These are phyloP conservation scores for Xenopus tropicalis DNA, from an alignment of 2,113 vertebrate genomes.

Conservation along the genomic window UCB_Xtro_10.0 CM004450.2:5281001-5281500, in stretches of 20 bases:
- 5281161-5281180: neutral
- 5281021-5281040: too few relatives aligned
- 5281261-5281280: slow-evolving; percentile 24
- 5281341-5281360: slow-evolving; percentile 16
- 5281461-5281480: neutral
- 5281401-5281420: neutral
- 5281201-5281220: slow-evolving; percentile 2
- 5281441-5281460: neutral
- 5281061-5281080: too few relatives aligned
- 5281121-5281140: too few relatives aligned
- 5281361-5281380: slow-evolving; percentile 18
- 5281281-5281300: slow-evolving; percentile 11
- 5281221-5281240: slow-evolving; percentile 14
- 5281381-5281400: neutral
- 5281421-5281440: neutral
- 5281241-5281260: slow-evolving; percentile 29
- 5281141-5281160: too few relatives aligned
- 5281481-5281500: slow-evolving; percentile 46
- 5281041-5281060: too few relatives aligned
- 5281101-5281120: too few relatives aligned
- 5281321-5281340: neutral
- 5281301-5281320: slow-evolving; percentile 6
- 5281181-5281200: neutral
- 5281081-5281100: too few relatives aligned
- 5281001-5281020: too few relatives aligned